Percentiles rank a stretch among this genome's conserved stretches.
Conservation (phyloP, 2,113 vertebrate species). For the Tychaedon coryphoeus region DNA sequence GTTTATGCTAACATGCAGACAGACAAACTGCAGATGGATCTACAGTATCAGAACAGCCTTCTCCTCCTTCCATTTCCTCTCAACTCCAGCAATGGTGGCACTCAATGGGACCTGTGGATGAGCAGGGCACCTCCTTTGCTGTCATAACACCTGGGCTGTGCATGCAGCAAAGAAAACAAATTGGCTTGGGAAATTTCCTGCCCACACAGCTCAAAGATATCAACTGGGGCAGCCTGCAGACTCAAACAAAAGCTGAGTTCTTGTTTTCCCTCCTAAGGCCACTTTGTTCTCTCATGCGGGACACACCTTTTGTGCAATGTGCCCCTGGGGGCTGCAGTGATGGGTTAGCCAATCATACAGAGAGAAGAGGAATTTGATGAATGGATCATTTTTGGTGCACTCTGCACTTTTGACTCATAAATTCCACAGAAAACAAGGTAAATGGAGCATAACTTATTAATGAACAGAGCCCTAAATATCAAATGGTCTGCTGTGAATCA, state of each 20-base stretch:
- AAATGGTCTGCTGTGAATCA: slow-evolving; percentile 64
- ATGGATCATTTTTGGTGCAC: slow-evolving; percentile 60
- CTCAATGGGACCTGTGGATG: accelerated
- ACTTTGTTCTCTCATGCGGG: slow-evolving; percentile 9
- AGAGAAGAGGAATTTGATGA: slow-evolving; percentile 35
- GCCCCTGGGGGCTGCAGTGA: slow-evolving; percentile 23
- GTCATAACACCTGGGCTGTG: accelerated
- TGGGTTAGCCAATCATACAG: slow-evolving; percentile 41
- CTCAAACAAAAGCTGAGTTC: background rate
- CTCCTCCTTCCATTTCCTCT: background rate
- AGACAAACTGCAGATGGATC: background rate
- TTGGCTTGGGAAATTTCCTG: background rate
- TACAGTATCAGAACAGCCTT: background rate
- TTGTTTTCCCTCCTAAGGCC: background rate
- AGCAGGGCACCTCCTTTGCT: background rate
- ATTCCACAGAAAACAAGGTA: slow-evolving; percentile 66
- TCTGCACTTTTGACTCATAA: slow-evolving; percentile 70
- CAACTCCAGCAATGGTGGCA: accelerated
- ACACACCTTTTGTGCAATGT: slow-evolving; percentile 33
- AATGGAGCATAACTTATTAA: slow-evolving; percentile 72
- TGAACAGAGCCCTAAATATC: slow-evolving; percentile 68
- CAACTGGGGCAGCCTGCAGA: background rate
- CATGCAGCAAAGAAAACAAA: background rate
- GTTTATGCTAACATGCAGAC: accelerated
- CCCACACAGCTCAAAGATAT: background rate